Evolutionary conservation across 2,113 vertebrate genomes (phyloP), one percentile per base, ranked within the genome.

Genomic region (Grammomys surdaster): DNA sequence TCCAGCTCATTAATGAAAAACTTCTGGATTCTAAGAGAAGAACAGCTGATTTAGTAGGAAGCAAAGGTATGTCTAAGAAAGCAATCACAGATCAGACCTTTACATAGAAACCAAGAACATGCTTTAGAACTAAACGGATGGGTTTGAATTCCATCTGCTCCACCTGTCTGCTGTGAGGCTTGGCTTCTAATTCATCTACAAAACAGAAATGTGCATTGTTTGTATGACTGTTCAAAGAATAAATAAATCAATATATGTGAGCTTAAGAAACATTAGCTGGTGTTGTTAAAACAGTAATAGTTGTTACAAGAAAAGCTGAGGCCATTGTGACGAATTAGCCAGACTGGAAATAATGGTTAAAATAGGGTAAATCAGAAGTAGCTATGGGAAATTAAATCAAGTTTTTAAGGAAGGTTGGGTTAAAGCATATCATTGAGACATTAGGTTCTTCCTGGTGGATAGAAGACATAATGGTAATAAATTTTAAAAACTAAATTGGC

Each of bases 11-110:
- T 88, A 82, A n/a, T 65, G 54, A 92, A 82, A 91, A 63, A 48
- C 2, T 58, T 77, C 58, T 36, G 2, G 72, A 76, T 89, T 93
- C 70, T 56, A 43, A 80, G 22, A 89, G 76, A 93, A 76, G 24
- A 67, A 43, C 63, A 63, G 43, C 84, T 90, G 36, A 87, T 88
- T 77, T 72, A 82, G 60, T 72, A 90, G 22, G 73, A 81, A 91
- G 73, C 67, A 81, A 81, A 72, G 3, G 2, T 33, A 17, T 33
- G 36, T 48, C 36, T 51, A 82, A 86, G 36, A 3, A 94, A 77
- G 87, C 12, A 46, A 82, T 60, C 75, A 65, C 67, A 88, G 6
- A 48, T 67, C 73, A 12, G 80, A 90, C 28, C 69, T 63, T 84
- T 46, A 88, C 12, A 63, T 40, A 87, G 40, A 56, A 43, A 81